Conservation (phyloP, 1,140 invertebrate species). For the Pseudomyrmex cubaensis region DNA sequence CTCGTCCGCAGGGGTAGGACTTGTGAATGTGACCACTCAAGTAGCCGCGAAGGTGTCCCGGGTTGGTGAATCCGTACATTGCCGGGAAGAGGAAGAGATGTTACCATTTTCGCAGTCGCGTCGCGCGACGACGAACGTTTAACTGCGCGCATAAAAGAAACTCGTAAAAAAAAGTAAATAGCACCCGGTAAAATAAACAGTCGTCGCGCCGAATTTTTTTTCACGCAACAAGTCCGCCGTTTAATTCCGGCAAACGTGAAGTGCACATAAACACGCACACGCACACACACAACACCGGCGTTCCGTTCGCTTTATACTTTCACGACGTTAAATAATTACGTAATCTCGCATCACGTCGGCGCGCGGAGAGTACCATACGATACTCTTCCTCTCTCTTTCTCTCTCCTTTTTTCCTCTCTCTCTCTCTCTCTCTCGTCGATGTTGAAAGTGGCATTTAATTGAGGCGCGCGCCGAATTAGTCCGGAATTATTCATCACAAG, state of each 20-base stretch:
- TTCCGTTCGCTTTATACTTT: not conserved
- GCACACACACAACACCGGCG: not conserved
- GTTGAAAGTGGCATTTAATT: constrained; percentile 25
- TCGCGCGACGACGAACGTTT: constrained; percentile 17
- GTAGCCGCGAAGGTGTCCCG: too few relatives aligned
- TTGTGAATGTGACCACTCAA: too few relatives aligned
- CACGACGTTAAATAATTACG: not conserved
- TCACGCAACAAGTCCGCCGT: constrained; percentile 35
- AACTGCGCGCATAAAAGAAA: constrained; percentile 36
- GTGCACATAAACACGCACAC: not conserved
- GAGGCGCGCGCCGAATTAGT: constrained; percentile 29
- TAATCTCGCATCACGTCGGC: not conserved
- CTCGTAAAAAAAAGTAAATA: constrained; percentile 31
- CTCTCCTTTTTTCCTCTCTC: too few relatives aligned
- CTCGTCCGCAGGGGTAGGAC: too few relatives aligned
- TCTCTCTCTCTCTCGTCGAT: not conserved
- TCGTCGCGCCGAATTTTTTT: not conserved
- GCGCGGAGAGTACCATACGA: not conserved
- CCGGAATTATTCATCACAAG: constrained; percentile 45
- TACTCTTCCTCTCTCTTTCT: too few relatives aligned
- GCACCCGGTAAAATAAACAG: constrained; percentile 4
- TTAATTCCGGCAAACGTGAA: too few relatives aligned
- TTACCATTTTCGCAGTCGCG: not conserved
- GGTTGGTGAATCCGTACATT: not conserved
- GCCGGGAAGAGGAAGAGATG: not conserved